phyloP scores from a whole-genome alignment of 2,797 vertebrate genomes.

The Syndactyla subalaris region DNA sequence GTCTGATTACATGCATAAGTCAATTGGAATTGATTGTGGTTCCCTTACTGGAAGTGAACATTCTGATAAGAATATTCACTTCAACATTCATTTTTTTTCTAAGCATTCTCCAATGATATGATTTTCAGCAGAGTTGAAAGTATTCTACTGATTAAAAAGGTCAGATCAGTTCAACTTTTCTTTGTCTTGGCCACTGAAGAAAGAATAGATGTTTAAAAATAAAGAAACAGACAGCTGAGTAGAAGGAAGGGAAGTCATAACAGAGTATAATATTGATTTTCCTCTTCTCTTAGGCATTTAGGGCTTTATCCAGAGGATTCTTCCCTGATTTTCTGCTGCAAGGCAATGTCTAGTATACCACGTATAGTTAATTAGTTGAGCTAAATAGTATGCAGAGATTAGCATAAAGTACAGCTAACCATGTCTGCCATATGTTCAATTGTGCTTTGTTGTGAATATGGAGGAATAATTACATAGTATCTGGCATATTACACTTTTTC shows the following conservation, averaged over 20 bases:
- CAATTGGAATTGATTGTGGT: background rate
- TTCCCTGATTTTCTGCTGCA: background rate
- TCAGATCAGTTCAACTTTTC: background rate
- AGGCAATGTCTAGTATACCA: background rate
- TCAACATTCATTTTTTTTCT: background rate
- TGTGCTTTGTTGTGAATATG: constrained; percentile 29
- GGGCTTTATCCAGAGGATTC: background rate
- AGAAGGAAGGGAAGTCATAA: background rate
- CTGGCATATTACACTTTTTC: constrained; percentile 13
- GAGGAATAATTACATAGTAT: constrained; percentile 43
- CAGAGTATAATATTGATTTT: background rate
- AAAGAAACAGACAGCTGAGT: background rate
- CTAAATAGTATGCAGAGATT: constrained; percentile 49
- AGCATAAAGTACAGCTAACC: constrained; percentile 53
- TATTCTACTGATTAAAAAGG: background rate
- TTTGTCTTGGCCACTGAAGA: background rate
- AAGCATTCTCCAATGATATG: background rate
- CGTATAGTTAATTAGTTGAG: constrained; percentile 54
- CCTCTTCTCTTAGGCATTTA: background rate
- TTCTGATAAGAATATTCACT: background rate
- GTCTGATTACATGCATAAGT: background rate
- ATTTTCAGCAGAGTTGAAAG: background rate
- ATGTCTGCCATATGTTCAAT: constrained; percentile 23
- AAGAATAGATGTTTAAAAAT: background rate
- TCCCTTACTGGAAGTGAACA: background rate